Evolutionary conservation across 23 tunicate genomes (phyloP), one percentile per base, ranked within the genome.

Genomic region (Corella eumyota): DNA sequence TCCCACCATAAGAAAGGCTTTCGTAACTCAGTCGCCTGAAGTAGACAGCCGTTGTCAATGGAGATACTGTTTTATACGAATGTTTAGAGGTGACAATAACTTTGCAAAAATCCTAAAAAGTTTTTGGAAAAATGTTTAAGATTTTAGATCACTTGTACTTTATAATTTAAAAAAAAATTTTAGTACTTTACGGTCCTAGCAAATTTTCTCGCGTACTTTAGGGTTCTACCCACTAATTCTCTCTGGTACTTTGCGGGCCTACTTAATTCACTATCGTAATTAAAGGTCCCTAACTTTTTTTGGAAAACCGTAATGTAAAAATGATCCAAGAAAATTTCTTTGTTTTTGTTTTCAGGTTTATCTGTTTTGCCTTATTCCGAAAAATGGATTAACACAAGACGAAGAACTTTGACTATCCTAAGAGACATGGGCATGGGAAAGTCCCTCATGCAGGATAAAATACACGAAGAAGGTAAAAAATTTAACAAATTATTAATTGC

Each of bases 361-460:
- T 88, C 96, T 6, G 87, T 79, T 21, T 40, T 88, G 68, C 96
- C 96, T 11, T 88, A 88, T 47, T 78, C 81, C n/a, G 33, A 61
- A 56, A 78, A 88, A 49, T 78, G 87, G 96, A 34, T 60, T 24
- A 88, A 88, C 62, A 88, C 96, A 6, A 61, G 81, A 46, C 64
- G 83, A 34, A 50, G 88, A 52, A 73, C 96, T 45, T 44, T 79
- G 32, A 49, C 71, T 13, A 79, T 88, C 32, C 50, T 88, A 21
- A 61, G 77, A 34, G 80, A 88, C 21, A 64, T 72, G 25, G 96
- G 96, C 15, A 88, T 88, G 96, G 96, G 96, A 36, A 88, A 67
- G 51, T 68, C 81, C 7, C 61, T 51, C 24, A 67, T 88, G 63
- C 81, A 88, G 23, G 81, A 60, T 2, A 40, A 56, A 36, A 88